These are phyloP conservation scores for Pimpla rufipes DNA, from an alignment of 2,888 invertebrate genomes.

Conservation along the genomic window DNA sequence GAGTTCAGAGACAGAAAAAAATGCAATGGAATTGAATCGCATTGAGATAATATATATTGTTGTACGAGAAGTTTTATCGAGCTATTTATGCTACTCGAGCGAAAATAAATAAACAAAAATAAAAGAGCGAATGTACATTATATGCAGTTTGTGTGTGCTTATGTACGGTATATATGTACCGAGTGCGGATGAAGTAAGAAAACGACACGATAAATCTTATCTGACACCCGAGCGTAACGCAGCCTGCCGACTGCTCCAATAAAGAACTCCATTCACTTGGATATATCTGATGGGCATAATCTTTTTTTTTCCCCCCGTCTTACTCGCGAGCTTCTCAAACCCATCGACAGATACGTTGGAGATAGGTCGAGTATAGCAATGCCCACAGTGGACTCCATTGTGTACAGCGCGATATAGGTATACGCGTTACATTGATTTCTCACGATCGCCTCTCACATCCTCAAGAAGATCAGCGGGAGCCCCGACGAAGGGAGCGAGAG, in stretches of 20 bases:
- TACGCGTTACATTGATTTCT: slow-evolving; percentile 4
- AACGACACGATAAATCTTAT: slow-evolving; percentile 40
- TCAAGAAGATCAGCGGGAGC: neutral
- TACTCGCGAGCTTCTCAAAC: slow-evolving; percentile 13
- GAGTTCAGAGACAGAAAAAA: no score
- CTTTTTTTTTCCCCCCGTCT: slow-evolving; percentile 22
- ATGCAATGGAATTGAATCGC: no score
- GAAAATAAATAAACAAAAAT: no score
- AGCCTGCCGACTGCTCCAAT: slow-evolving; percentile 41
- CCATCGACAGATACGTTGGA: slow-evolving; percentile 22
- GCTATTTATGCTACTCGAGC: no score
- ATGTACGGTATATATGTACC: neutral
- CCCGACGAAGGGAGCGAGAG: neutral
- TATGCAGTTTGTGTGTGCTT: neutral
- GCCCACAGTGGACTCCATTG: neutral
- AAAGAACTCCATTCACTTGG: slow-evolving; percentile 44
- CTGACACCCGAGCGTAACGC: slow-evolving; percentile 22
- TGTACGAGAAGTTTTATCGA: no score
- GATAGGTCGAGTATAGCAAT: neutral
- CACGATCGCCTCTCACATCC: neutral
- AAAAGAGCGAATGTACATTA: neutral
- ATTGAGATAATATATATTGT: no score
- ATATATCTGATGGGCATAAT: slow-evolving; percentile 21
- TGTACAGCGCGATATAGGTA: neutral
- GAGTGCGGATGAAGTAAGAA: slow-evolving; percentile 5